Evolutionary conservation across 2,888 invertebrate genomes (phyloP).

Genomic region (Megalurothrips usitatus): DNA sequence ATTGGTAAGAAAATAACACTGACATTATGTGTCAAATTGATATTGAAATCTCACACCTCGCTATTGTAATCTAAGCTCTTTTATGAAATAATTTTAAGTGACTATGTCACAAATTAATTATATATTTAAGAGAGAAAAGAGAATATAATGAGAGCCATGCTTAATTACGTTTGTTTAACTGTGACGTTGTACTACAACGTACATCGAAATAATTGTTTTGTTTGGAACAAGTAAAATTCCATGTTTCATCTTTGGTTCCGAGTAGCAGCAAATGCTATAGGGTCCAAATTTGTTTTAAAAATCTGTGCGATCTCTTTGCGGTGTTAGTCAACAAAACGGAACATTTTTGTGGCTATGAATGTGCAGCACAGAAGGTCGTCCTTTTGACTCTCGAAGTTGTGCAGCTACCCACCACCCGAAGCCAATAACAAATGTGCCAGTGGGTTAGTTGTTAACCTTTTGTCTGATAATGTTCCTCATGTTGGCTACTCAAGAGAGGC

Average conservation of each 20-base stretch:
- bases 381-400: too few relatives aligned
- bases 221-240: slow-evolving; percentile 5
- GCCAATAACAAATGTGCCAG: too few relatives aligned
- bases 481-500: slow-evolving; percentile 28
- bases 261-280: slow-evolving; percentile 30
- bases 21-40: slow-evolving; percentile 22
- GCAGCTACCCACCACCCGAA: too few relatives aligned
- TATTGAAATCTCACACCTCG: slow-evolving; percentile 26
- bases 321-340: slow-evolving; percentile 45
- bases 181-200: slow-evolving; percentile 11
- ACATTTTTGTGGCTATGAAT: not conserved
- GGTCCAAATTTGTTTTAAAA: slow-evolving; percentile 42
- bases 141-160: slow-evolving; percentile 24
- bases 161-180: not conserved
- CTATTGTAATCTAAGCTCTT: slow-evolving; percentile 22
- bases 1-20: slow-evolving; percentile 11
- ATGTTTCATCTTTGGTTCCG: slow-evolving; percentile 33
- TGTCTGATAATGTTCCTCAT: not conserved
- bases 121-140: slow-evolving; percentile 17
- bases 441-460: too few relatives aligned
- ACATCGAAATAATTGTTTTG: slow-evolving; percentile 9
- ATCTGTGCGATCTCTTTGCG: slow-evolving; percentile 45
- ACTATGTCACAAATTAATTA: slow-evolving; percentile 20
- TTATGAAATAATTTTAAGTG: slow-evolving; percentile 27
- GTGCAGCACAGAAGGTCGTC: too few relatives aligned